phyloP scores from a whole-genome alignment of 2,888 invertebrate species.

The Hydraecia micacea region DNA sequence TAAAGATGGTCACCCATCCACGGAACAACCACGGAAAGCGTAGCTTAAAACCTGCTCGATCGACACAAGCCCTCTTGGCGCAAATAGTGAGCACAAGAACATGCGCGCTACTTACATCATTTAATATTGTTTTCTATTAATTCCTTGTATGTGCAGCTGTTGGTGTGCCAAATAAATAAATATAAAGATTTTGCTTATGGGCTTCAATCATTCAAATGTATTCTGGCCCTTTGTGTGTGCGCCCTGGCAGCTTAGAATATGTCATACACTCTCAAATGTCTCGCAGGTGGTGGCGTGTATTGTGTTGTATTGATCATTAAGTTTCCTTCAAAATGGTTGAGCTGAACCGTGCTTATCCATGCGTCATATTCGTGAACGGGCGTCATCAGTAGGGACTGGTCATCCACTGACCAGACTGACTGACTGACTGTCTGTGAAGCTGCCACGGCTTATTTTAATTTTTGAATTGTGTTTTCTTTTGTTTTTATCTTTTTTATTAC shows the following conservation, averaged over 20 bases:
- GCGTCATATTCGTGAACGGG: not conserved
- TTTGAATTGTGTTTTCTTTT: not conserved
- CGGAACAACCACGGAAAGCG: not conserved
- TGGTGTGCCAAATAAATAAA: not conserved
- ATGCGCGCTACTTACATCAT: not conserved
- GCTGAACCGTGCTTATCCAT: not conserved
- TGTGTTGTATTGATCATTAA: too few relatives aligned
- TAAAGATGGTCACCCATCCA: not conserved
- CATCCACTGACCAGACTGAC: not conserved
- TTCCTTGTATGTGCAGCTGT: not conserved
- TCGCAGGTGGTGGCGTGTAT: not conserved
- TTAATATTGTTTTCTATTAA: not conserved
- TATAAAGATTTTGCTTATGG: not conserved
- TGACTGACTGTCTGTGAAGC: not conserved
- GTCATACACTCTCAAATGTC: not conserved
- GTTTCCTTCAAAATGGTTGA: not conserved
- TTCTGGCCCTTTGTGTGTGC: not conserved
- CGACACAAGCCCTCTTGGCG: not conserved
- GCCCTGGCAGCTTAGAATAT: not conserved
- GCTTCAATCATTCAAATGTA: not conserved
- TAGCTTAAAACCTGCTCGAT: not conserved
- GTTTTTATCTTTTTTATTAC: not conserved
- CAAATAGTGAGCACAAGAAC: not conserved
- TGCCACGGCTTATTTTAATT: not conserved
- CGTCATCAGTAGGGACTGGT: not conserved